phyloP scores from a whole-genome alignment of 2,797 vertebrate genomes.

The Scleropages formosus region DNA sequence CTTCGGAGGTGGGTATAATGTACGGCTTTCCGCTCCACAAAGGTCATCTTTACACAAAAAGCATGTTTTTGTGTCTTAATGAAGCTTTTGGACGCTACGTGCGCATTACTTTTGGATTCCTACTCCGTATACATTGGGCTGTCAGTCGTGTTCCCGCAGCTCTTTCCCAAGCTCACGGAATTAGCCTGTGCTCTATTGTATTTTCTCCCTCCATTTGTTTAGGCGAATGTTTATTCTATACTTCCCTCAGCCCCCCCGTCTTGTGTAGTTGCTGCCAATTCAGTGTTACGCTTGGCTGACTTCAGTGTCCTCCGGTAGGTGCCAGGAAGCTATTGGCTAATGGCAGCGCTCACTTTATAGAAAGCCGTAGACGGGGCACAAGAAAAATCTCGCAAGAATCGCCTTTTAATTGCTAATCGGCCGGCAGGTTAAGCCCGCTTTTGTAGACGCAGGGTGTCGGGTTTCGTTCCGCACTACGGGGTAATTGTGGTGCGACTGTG shows the following conservation, averaged over 20 bases:
- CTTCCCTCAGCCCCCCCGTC: background rate
- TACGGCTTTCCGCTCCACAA: background rate
- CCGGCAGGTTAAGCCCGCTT: background rate
- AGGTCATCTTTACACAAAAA: background rate
- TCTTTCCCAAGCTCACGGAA: no score
- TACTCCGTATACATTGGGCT: no score
- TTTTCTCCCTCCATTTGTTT: background rate
- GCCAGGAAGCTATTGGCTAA: slow-evolving; percentile 8
- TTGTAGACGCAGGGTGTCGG: slow-evolving; percentile 4
- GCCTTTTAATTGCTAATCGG: background rate
- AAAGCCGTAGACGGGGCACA: no score
- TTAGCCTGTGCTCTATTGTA: background rate
- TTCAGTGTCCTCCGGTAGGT: background rate
- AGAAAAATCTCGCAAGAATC: slow-evolving; percentile 10
- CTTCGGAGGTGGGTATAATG: background rate
- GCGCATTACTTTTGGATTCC: background rate
- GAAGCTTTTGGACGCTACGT: background rate
- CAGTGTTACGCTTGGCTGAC: background rate
- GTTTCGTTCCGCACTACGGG: background rate
- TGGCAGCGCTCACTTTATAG: background rate
- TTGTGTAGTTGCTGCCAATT: background rate
- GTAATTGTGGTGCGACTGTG: background rate
- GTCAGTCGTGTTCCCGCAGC: no score
- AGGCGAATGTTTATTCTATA: background rate
- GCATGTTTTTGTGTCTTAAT: background rate